Evolutionary conservation across 2,888 invertebrate genomes (phyloP).

Genomic region (Metellina segmentata): DNA sequence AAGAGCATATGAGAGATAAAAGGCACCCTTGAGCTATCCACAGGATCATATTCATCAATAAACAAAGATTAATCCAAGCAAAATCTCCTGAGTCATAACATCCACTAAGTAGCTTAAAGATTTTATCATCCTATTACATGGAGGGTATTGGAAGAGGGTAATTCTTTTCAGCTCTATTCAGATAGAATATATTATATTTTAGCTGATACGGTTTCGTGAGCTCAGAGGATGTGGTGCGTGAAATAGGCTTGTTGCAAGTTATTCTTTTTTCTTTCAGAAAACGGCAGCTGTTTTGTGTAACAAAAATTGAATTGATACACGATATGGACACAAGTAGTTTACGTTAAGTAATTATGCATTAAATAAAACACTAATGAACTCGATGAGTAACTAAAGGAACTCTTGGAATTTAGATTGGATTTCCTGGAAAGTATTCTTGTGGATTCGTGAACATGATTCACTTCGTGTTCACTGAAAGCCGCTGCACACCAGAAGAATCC

Average conservation of each 20-base stretch:
- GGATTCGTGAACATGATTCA: too few species aligned
- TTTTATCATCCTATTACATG: slow-evolving; percentile 61
- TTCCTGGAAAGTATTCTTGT: too few species aligned
- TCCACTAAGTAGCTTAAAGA: slow-evolving; percentile 68
- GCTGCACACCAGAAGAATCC: too few species aligned
- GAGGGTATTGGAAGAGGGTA: background rate
- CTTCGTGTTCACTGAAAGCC: too few species aligned
- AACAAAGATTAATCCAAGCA: slow-evolving; percentile 25
- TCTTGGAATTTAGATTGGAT: too few species aligned
- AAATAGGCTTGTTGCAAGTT: background rate
- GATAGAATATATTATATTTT: background rate
- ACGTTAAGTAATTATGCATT: too few species aligned
- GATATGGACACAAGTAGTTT: too few species aligned
- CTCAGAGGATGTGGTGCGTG: background rate
- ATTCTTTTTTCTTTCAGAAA: slow-evolving; percentile 6
- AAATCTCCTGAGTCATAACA: slow-evolving; percentile 44
- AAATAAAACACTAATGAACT: too few species aligned
- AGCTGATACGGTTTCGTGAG: background rate
- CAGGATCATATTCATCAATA: slow-evolving; percentile 56
- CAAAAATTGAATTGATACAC: background rate
- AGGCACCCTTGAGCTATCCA: slow-evolving; percentile 48
- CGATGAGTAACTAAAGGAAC: too few species aligned
- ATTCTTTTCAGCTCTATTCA: background rate
- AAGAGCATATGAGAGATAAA: slow-evolving; percentile 37
- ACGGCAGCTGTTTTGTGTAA: background rate